phyloP scores from a whole-genome alignment of 2,797 vertebrate genomes.

The Micromesistius poutassou region DNA sequence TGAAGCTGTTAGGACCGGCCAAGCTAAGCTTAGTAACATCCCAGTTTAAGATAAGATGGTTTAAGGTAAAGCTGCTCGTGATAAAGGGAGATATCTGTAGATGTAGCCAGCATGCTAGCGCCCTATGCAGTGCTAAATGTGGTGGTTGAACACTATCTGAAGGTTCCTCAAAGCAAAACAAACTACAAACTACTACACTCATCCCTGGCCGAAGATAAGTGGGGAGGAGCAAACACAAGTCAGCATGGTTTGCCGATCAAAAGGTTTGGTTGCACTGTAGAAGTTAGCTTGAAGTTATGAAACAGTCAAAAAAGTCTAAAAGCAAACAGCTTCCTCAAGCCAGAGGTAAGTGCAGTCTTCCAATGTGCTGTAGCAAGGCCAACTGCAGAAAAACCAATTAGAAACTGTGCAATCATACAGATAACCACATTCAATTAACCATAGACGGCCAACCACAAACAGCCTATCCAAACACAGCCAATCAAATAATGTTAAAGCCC shows the following conservation, averaged over 20 bases:
- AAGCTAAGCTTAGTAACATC: conserved; percentile 65
- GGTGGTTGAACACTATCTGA: conserved; percentile 20
- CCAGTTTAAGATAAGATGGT: conserved; percentile 50
- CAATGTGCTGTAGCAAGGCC: conserved; percentile 6
- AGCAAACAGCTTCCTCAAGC: conserved; percentile 60
- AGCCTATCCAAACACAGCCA: conserved; percentile 46
- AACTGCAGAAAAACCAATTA: conserved; percentile 9
- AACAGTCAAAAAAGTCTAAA: conserved; percentile 44
- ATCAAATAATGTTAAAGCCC: conserved; percentile 47
- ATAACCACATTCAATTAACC: conserved; percentile 7
- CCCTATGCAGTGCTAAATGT: conserved; percentile 39
- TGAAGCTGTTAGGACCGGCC: conserved; percentile 63
- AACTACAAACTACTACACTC: conserved; percentile 31
- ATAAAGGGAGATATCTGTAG: conserved; percentile 47
- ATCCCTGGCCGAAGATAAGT: conserved; percentile 20
- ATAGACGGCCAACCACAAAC: conserved; percentile 4
- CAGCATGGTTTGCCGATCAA: conserved; percentile 49
- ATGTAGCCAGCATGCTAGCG: conserved; percentile 65
- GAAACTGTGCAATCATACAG: conserved; percentile 49
- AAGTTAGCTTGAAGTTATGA: conserved; percentile 48
- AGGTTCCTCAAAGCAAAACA: conserved; percentile 36
- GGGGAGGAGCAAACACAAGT: conserved; percentile 43
- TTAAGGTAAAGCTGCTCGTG: conserved; percentile 42
- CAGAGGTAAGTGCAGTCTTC: conserved; percentile 66
- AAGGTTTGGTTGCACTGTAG: conserved; percentile 67